These are phyloP conservation scores for Hippocampus guttulatus DNA, from an alignment of 2,113 vertebrate genomes.

Conservation along the genomic window DNA sequence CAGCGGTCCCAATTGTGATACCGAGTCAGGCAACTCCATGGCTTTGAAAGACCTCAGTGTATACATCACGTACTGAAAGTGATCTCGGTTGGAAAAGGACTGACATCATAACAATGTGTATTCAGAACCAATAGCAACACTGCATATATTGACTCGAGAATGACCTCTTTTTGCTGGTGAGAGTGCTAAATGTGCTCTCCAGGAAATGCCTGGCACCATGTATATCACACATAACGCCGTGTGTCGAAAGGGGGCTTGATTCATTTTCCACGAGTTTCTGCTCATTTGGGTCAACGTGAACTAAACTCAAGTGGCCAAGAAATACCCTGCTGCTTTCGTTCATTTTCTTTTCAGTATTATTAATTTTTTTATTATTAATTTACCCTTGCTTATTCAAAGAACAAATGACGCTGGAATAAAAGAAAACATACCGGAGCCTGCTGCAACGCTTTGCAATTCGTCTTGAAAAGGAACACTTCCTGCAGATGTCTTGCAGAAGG, in stretches of 20 bases:
- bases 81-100: slow-evolving; percentile 21
- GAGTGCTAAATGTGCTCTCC: slow-evolving; percentile 51
- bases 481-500: slow-evolving; percentile 11
- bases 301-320: slow-evolving; percentile 33
- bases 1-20: slow-evolving; percentile 32
- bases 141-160: slow-evolving; percentile 36
- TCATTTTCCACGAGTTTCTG: slow-evolving; percentile 64
- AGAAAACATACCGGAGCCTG: not conserved
- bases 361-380: not conserved
- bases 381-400: not conserved
- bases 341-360: slow-evolving; percentile 5
- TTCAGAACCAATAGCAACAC: slow-evolving; percentile 35
- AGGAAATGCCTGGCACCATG: slow-evolving; percentile 51
- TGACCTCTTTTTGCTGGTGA: slow-evolving; percentile 40
- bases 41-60: slow-evolving; percentile 25
- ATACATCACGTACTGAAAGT: slow-evolving; percentile 28
- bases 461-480: slow-evolving; percentile 5
- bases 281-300: slow-evolving; percentile 54
- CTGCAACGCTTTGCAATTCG: slow-evolving; percentile 18
- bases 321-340: slow-evolving; percentile 16
- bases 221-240: slow-evolving; percentile 49
- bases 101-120: slow-evolving; percentile 1
- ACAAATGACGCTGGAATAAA: not conserved
- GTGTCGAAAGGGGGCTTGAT: slow-evolving; percentile 41
- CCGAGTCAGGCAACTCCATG: slow-evolving; percentile 32